These are phyloP conservation scores for Emys orbicularis DNA, from an alignment of 2,797 vertebrate genomes.

Conservation along the genomic window DNA sequence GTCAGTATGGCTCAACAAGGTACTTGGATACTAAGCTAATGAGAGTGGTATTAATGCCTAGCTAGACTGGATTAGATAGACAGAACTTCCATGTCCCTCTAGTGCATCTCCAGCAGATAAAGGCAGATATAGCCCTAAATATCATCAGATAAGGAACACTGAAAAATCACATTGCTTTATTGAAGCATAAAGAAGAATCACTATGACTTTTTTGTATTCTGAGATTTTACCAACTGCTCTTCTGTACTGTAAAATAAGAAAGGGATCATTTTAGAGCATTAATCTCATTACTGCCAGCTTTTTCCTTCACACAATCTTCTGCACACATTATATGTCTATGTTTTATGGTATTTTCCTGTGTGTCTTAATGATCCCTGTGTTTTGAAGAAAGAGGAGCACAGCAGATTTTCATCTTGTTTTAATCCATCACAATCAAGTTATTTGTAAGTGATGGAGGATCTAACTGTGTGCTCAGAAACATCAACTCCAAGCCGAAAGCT, in stretches of 20 bases:
- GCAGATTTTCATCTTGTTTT: constrained; percentile 81
- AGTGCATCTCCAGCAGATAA: constrained; percentile 49
- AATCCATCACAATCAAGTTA: constrained; percentile 90
- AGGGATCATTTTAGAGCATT: constrained; percentile 7
- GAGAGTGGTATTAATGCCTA: constrained; percentile 66
- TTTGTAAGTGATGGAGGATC: constrained; percentile 81
- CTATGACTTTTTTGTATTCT: background rate
- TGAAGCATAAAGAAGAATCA: background rate
- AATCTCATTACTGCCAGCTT: constrained; percentile 10
- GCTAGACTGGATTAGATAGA: constrained; percentile 58
- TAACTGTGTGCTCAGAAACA: constrained; percentile 72
- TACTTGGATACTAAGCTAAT: constrained; percentile 57
- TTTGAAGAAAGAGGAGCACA: constrained; percentile 47
- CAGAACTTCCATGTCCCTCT: constrained; percentile 45
- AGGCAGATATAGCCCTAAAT: constrained; percentile 28
- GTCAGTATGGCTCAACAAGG: constrained; percentile 44
- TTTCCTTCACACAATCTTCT: constrained; percentile 35
- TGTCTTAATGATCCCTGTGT: constrained; percentile 71
- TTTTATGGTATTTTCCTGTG: constrained; percentile 66
- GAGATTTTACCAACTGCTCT: constrained; percentile 54
- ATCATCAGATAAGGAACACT: background rate
- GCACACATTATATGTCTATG: background rate
- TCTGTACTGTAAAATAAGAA: constrained; percentile 20
- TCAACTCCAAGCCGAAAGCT: constrained; percentile 84
- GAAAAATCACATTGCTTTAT: constrained; percentile 36